phyloP scores from a whole-genome alignment of 2,888 invertebrate species.

The Trisateles emortualis region DNA sequence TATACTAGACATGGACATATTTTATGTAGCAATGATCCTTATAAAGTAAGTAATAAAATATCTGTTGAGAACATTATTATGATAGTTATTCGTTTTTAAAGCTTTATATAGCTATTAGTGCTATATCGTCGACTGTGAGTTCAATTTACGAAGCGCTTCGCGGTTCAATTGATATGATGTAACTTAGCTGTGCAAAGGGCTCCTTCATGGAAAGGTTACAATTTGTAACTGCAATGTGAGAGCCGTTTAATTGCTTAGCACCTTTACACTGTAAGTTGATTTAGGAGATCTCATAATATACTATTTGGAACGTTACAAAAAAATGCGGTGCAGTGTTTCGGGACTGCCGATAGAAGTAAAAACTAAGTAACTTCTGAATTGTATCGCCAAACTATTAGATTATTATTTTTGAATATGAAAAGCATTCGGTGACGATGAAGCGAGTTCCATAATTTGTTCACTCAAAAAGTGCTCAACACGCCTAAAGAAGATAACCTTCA shows the following conservation, averaged over 20 bases:
- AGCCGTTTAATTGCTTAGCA: conserved; percentile 27
- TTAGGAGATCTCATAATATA: conserved; percentile 13
- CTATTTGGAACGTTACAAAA: too few species aligned
- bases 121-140: conserved; percentile 9
- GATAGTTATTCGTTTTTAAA: conserved; percentile 6
- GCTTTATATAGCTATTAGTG: conserved; percentile 13
- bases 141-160: too few species aligned
- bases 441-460: too few species aligned
- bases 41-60: conserved; percentile 13
- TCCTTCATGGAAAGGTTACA: conserved; percentile 31
- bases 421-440: too few species aligned
- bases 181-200: conserved; percentile 34
- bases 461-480: too few species aligned
- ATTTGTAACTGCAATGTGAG: conserved; percentile 35
- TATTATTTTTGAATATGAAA: too few species aligned
- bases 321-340: too few species aligned
- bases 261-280: conserved; percentile 12
- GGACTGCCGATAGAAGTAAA: too few species aligned
- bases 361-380: too few species aligned
- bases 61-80: conserved; percentile 5
- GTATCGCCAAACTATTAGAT: too few species aligned
- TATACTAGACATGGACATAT: conserved; percentile 17
- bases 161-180: too few species aligned
- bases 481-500: too few species aligned
- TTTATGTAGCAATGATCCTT: conserved; percentile 5